These are phyloP conservation scores for Cepaea nemoralis DNA, from an alignment of 1,140 invertebrate species.

Conservation along the genomic window DNA sequence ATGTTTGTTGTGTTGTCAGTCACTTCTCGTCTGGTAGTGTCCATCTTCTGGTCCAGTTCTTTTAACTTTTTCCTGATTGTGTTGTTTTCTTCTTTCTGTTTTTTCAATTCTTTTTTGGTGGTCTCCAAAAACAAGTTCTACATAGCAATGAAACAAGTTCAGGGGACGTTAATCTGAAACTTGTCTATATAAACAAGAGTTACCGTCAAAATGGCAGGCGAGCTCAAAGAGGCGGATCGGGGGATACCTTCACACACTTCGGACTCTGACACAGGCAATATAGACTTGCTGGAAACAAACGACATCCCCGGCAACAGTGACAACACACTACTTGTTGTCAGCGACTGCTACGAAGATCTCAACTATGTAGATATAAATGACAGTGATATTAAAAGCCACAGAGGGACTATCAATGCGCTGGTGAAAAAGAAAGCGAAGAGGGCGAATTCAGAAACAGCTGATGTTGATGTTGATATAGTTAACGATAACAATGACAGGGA, in stretches of 20 bases:
- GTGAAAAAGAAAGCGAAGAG: constrained; percentile 54
- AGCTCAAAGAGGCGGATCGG: constrained; percentile 59
- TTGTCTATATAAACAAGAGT: background rate
- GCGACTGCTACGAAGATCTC: constrained; percentile 57
- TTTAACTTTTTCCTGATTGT: too few relatives aligned
- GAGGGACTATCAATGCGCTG: constrained; percentile 56
- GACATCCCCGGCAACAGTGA: constrained; percentile 51
- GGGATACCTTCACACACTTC: constrained; percentile 35
- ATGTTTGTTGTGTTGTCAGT: too few relatives aligned
- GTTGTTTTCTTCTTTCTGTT: too few relatives aligned
- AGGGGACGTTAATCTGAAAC: constrained; percentile 17
- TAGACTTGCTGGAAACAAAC: constrained; percentile 55
- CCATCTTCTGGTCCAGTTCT: too few relatives aligned
- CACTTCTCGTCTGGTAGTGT: too few relatives aligned
- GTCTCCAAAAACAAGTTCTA: too few relatives aligned
- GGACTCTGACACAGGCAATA: constrained; percentile 53
- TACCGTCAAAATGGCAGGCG: constrained; percentile 50
- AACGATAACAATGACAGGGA: too few relatives aligned
- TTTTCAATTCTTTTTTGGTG: too few relatives aligned
- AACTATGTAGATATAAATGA: constrained; percentile 49
- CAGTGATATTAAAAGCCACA: constrained; percentile 25
- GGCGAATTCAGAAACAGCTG: background rate
- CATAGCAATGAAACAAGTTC: too few relatives aligned
- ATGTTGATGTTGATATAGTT: too few relatives aligned
- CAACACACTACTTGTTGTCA: constrained; percentile 52